These are phyloP conservation scores for Ondatra zibethicus DNA, from an alignment of 2,113 vertebrate genomes.

Conservation along the genomic window DNA sequence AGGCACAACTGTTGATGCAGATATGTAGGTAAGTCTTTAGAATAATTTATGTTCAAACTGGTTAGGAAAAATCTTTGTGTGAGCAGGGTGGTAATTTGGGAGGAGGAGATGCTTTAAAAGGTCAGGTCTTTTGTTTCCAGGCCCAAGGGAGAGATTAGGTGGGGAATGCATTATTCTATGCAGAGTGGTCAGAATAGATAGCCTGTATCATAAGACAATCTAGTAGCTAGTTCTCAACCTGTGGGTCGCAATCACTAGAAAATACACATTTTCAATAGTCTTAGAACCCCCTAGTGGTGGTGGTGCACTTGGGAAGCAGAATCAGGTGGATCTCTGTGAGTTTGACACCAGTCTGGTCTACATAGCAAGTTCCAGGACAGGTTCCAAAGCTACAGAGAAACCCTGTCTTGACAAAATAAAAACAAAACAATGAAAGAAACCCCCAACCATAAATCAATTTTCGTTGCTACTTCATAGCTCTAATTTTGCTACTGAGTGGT, in stretches of 20 bases:
- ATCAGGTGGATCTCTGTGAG: too few relatives aligned
- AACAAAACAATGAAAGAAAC: too few relatives aligned
- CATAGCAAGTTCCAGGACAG: too few relatives aligned
- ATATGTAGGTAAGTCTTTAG: neutral
- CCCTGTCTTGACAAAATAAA: too few relatives aligned
- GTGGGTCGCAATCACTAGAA: neutral
- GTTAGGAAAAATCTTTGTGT: neutral
- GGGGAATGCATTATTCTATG: neutral
- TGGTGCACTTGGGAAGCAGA: too few relatives aligned
- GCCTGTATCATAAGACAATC: neutral
- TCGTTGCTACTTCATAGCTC: too few relatives aligned
- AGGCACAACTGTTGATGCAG: neutral
- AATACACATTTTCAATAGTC: neutral
- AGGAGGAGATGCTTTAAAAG: neutral
- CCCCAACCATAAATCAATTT: too few relatives aligned
- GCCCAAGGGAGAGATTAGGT: neutral
- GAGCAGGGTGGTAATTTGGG: accelerated
- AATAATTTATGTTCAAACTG: conserved; percentile 5
- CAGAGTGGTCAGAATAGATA: neutral
- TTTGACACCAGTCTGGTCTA: too few relatives aligned
- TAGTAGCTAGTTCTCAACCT: neutral
- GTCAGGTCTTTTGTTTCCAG: neutral
- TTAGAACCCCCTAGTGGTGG: neutral
- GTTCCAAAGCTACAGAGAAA: too few relatives aligned
- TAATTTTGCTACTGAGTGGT: too few relatives aligned